Percentiles rank a stretch among this genome's conserved stretches.
Evolutionary conservation across 1,140 invertebrate genomes (phyloP).

Genomic region (Diachasma alloeum): DNA sequence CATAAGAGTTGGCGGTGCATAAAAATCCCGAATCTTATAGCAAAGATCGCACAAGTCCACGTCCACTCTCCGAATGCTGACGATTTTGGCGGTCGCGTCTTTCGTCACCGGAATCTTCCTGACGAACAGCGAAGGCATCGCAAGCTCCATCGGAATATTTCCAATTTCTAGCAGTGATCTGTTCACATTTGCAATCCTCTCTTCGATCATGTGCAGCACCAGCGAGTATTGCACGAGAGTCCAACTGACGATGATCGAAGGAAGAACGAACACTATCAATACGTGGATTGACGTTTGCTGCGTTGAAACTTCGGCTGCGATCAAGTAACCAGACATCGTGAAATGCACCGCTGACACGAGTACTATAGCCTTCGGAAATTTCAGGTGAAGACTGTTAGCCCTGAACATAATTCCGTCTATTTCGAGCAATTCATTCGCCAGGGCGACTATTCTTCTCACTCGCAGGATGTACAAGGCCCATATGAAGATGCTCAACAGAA

Average conservation of each 20-base stretch:
- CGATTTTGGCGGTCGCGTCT: neutral
- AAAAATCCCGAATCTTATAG: neutral
- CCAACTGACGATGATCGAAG: neutral
- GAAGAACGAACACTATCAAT: neutral
- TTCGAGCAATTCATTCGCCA: neutral
- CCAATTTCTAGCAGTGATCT: neutral
- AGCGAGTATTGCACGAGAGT: slow-evolving; percentile 3
- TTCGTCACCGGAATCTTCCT: neutral
- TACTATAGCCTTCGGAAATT: neutral
- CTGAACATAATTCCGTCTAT: neutral
- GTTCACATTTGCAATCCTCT: neutral
- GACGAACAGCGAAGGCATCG: neutral
- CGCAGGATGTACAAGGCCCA: neutral
- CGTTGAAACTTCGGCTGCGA: neutral
- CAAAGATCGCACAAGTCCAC: neutral
- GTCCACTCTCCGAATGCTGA: neutral
- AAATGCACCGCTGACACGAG: neutral
- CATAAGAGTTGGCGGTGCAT: neutral
- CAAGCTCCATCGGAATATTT: neutral
- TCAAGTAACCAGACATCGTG: neutral
- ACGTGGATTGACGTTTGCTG: neutral
- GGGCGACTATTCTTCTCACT: neutral
- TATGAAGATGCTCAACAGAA: neutral
- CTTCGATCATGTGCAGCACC: neutral
- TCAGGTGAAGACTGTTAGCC: neutral